These are phyloP conservation scores for Leptogaster cylindrica DNA, from an alignment of 2,888 invertebrate species.

Conservation along the genomic window DNA sequence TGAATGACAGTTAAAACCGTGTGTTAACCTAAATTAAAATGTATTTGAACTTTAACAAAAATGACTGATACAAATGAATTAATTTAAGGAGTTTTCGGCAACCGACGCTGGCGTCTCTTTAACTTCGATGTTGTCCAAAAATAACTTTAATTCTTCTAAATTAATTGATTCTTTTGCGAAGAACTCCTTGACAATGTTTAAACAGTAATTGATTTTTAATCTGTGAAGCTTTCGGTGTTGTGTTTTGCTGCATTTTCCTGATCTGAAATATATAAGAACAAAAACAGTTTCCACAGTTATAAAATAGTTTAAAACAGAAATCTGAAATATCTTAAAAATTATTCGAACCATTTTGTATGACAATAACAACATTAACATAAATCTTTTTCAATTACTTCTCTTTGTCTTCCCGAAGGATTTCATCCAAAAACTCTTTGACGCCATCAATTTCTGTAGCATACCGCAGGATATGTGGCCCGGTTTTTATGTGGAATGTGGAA, in stretches of 20 bases:
- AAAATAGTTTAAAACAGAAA: neutral
- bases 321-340: too few relatives aligned
- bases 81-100: too few relatives aligned
- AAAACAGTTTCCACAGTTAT: neutral
- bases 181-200: neutral
- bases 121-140: neutral
- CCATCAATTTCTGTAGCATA: constrained; percentile 19
- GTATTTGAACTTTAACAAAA: too few relatives aligned
- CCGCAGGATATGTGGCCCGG: neutral
- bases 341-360: too few relatives aligned
- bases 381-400: too few relatives aligned
- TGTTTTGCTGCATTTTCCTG: neutral
- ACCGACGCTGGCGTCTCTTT: neutral
- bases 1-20: too few relatives aligned
- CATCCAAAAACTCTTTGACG: constrained; percentile 28
- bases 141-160: neutral
- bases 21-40: too few relatives aligned
- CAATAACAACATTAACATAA: too few relatives aligned
- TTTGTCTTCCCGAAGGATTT: neutral
- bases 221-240: constrained; percentile 10
- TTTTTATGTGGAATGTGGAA: constrained; percentile 25
- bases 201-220: constrained; percentile 6
- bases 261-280: neutral
- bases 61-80: too few relatives aligned
- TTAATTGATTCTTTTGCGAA: neutral